Conservation (phyloP, 1,140 invertebrate species). For the Hestina assimilis region DNA sequence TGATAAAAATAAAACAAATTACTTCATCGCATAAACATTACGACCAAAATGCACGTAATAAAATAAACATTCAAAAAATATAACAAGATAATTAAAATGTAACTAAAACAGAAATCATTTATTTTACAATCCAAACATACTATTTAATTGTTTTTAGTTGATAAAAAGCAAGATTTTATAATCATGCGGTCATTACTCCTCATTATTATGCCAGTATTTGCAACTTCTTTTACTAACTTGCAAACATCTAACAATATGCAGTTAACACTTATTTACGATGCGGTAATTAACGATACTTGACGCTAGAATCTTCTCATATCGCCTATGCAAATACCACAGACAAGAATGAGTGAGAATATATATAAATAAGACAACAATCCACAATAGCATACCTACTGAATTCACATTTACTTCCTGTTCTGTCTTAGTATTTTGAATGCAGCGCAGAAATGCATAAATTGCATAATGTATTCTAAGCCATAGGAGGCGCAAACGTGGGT, state of each 20-base stretch:
- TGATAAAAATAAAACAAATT: too few species aligned
- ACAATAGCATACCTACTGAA: conserved; percentile 26
- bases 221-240: conserved; percentile 8
- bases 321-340: conserved; percentile 44
- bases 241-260: conserved; percentile 17
- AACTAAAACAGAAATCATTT: not conserved
- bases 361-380: conserved; percentile 33
- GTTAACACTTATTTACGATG: conserved; percentile 24
- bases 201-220: conserved; percentile 7
- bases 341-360: conserved; percentile 41
- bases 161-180: conserved; percentile 7
- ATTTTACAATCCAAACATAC: not conserved
- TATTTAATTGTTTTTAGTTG: not conserved
- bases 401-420: conserved; percentile 37
- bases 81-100: too few species aligned
- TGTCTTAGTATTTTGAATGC: conserved; percentile 10
- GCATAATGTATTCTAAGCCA: conserved; percentile 12
- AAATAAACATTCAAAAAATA: too few species aligned
- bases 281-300: conserved; percentile 23
- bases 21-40: too few species aligned
- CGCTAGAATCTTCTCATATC: conserved; percentile 28
- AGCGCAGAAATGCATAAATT: conserved; percentile 9
- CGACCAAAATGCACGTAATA: too few species aligned
- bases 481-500: not conserved
- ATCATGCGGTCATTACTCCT: conserved; percentile 8